phyloP scores from a whole-genome alignment of 1,140 invertebrate species.

The Caenorhabditis inopinata region DNA sequence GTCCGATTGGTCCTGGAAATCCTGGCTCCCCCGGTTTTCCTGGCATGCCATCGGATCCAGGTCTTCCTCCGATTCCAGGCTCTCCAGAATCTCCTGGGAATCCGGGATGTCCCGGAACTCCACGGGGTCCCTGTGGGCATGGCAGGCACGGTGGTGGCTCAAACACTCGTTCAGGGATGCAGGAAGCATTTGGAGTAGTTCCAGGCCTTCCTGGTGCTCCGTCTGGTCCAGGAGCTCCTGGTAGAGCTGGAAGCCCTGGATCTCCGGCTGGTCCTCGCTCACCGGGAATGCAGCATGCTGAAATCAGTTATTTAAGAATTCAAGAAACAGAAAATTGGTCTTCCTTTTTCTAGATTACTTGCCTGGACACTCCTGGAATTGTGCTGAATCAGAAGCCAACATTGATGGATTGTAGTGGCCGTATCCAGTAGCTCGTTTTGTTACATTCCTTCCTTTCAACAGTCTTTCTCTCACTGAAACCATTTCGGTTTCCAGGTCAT shows the following conservation, averaged over 20 bases:
- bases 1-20: conserved; percentile 51
- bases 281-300: conserved; percentile 64
- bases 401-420: conserved; percentile 58
- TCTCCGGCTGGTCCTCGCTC: conserved; percentile 64
- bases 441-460: conserved; percentile 49
- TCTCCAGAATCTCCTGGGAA: conserved; percentile 63
- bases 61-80: conserved; percentile 54
- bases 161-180: conserved; percentile 65
- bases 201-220: conserved; percentile 64
- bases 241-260: conserved; percentile 62
- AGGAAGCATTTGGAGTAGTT: conserved; percentile 65
- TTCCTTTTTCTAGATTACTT: conserved; percentile 10
- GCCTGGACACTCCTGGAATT: conserved; percentile 66
- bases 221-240: conserved; percentile 61
- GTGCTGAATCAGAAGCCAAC: conserved; percentile 57
- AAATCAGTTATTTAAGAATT: conserved; percentile 26
- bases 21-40: conserved; percentile 43
- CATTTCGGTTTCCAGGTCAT: conserved; percentile 51
- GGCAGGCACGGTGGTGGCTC: conserved; percentile 65
- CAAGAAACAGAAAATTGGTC: background rate
- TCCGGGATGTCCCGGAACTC: conserved; percentile 60
- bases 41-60: conserved; percentile 44
- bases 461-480: conserved; percentile 37
- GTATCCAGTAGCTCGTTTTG: conserved; percentile 52
- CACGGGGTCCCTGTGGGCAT: conserved; percentile 65